Base-by-base conservation (phyloP, 2,113 vertebrate genomes). In the Cepphus grylle region DNA sequence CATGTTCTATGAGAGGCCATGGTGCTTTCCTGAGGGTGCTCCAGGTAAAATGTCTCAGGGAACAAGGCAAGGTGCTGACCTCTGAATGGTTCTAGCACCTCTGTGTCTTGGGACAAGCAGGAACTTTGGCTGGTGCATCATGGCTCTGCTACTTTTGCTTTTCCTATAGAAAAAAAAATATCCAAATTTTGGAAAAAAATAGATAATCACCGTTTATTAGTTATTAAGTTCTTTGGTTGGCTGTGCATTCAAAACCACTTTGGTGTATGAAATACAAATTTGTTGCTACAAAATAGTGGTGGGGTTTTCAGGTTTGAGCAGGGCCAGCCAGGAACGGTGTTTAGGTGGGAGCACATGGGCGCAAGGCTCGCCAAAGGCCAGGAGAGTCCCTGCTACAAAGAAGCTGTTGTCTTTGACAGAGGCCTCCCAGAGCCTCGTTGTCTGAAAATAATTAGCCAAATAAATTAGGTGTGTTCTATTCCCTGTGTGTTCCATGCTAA, bases 371-470 rank as follows among this genome's bases (percentile, higher is more conserved):
- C 77, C 84, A 19, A 71, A 15, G 86, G 77, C 89, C 55, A 12
- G 5, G 38, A 53, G 32, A 74, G 52, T 42, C 34, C 38, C 12
- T 1, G 5, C 49, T 26, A 93, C 88, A 82, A 91, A 90, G 67
- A 50, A 29, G 67, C 67, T 56, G 22, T 90, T 96, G 92, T 90
- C 74, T 86, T 80, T 65, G 73, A n/a, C 43, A 50, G 73, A 74
- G 45, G 38, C 63, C 67, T 95, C 95, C 87, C 0, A 4, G 81
- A 94, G 66, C 66, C 74, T 73, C 3, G 4, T 65, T 90, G 50
- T 40, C 85, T 95, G 87, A 88, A 88, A 90, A 65, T 79, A 87
- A 79, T 90, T 81, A 88, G 58, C 71, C 66, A 92, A 53, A 76
- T 74, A 76, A 87, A 88, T 93, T 56, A 78, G 73, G 49, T 85